Base-by-base conservation (phyloP, 1,140 invertebrate species). In the Neotoxoptera formosana region DNA sequence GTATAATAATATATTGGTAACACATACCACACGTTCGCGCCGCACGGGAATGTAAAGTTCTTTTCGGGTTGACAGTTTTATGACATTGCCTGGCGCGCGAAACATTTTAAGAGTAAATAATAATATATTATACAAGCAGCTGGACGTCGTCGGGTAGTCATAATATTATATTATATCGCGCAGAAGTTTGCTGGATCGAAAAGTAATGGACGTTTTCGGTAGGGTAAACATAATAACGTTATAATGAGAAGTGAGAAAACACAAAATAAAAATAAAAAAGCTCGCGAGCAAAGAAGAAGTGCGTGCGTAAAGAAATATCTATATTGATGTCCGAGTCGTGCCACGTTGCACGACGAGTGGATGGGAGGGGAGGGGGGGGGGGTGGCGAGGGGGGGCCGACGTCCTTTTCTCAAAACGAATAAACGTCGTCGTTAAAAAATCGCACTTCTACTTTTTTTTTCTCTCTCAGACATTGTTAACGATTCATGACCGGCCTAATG, bases 401-500 rank as follows among this genome's bases (percentile, higher is more conserved):
- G n/a, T 88, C 36, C 25, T 30, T 60, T 45, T 90, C 89, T 67
- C 89, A 34, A 67, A 45, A 90, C 56, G 89, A 90, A 45, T 60
- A 90, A 45, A 67, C 41, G 45, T 67, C 89, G 25, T 91, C 76
- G 81, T 93, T 84, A 93, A 93, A 76, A 83, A 83, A 93, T 93
- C 84, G 84, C 81, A 56, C 76, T 86, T 93, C 47, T 53, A 86
- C 53, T 93, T 93, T 86, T 47, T 30, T 91, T 67, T 89, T 45
- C 41, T 36, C 48, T 7, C 53, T 7, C 53, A 11, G 48, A 86
- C 76, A 93, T 84, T 86, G 48, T 84, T 93, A 93, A 84, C 91
- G 90, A 48, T 92, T 92, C 90, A 84, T 67, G 45, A 83, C 48
- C 91, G 30, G 91, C 91, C 91, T 93, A 93, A 93, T 53, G 91